Percentiles rank a stretch among this genome's conserved stretches.
Evolutionary conservation across 2,888 invertebrate genomes (phyloP).

Genomic region (Micoletzkya japonica): DNA sequence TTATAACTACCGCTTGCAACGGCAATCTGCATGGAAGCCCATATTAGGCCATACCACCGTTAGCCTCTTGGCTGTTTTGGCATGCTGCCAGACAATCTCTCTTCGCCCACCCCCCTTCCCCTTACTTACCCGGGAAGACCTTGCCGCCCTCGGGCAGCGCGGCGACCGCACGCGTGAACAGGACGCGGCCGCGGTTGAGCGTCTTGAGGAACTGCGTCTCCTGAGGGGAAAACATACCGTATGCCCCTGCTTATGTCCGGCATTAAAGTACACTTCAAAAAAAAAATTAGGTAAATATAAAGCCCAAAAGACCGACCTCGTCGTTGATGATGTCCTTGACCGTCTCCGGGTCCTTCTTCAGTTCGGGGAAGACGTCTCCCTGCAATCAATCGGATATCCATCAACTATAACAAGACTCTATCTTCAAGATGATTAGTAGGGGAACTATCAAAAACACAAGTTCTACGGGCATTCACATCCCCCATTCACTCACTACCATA

Average conservation of each 20-base stretch:
- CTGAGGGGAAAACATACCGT: neutral
- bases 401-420: neutral
- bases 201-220: slow-evolving; percentile 97
- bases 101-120: neutral
- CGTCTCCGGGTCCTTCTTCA: slow-evolving; percentile 83
- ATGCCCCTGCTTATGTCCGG: too few relatives aligned
- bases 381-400: slow-evolving; percentile 41
- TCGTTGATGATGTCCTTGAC: slow-evolving; percentile 91
- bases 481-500: too few relatives aligned
- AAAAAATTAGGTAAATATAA: neutral
- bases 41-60: too few relatives aligned
- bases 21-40: too few relatives aligned
- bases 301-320: slow-evolving; percentile 69
- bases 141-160: slow-evolving; percentile 75
- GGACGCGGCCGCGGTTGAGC: slow-evolving; percentile 81
- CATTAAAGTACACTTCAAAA: neutral
- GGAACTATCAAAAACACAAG: neutral
- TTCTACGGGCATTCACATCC: too few relatives aligned
- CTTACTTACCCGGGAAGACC: slow-evolving; percentile 75
- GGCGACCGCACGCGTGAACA: slow-evolving; percentile 85
- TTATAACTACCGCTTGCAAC: too few relatives aligned
- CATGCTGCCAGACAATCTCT: too few relatives aligned
- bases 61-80: too few relatives aligned
- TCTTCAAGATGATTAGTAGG: neutral
- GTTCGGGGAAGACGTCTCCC: slow-evolving; percentile 74